phyloP scores from a whole-genome alignment of 2,113 vertebrate species.

The Vulpes lagopus region DNA sequence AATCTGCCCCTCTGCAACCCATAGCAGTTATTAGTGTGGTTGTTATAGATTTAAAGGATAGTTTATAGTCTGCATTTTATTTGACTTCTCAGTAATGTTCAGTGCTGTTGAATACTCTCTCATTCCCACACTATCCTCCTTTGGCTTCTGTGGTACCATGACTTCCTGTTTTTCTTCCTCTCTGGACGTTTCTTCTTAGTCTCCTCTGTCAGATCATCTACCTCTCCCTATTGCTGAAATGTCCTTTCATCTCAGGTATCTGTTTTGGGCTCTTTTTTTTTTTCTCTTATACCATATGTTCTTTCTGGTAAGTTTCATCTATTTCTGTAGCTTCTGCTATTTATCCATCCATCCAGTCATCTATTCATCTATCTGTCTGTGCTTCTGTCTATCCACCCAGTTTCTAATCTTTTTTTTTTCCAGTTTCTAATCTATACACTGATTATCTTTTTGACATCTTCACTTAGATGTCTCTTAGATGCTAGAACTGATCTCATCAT shows the following conservation, averaged over 20 bases:
- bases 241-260: background rate
- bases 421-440: background rate
- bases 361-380: background rate
- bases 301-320: background rate
- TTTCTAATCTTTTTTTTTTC: background rate
- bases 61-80: slow-evolving; percentile 41
- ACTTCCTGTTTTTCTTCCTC: background rate
- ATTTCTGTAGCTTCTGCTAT: background rate
- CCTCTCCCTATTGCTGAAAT: background rate
- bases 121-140: background rate
- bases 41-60: slow-evolving; percentile 32
- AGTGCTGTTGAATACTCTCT: background rate
- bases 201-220: background rate
- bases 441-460: background rate
- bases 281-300: background rate
- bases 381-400: background rate
- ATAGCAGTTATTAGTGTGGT: background rate
- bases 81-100: background rate
- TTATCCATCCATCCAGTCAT: background rate
- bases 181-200: background rate
- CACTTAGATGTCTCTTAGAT: background rate
- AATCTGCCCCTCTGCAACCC: background rate
- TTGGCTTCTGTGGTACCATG: background rate
- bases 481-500: background rate
- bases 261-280: background rate